Percentiles rank a stretch among this genome's conserved stretches.
Conservation (phyloP, 2,113 vertebrate genomes). For the Sander vitreus region DNA sequence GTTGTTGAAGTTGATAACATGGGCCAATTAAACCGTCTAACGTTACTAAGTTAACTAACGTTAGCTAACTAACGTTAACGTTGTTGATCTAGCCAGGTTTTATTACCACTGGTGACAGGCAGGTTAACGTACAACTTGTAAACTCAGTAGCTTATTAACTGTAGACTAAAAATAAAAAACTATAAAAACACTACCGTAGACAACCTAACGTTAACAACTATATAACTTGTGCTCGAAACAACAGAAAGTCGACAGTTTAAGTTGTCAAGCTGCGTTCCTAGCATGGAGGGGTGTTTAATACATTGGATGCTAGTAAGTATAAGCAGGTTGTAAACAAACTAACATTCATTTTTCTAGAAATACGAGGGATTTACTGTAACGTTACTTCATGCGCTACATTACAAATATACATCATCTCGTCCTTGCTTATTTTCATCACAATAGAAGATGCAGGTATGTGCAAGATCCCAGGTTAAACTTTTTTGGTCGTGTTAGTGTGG, state of each 20-base stretch:
- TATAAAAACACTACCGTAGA: background rate
- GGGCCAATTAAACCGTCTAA: conserved; percentile 2
- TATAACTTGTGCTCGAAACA: background rate
- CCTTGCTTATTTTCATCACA: background rate
- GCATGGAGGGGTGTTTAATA: background rate
- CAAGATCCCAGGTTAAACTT: background rate
- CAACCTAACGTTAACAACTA: no score
- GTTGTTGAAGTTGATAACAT: background rate
- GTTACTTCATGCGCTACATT: background rate
- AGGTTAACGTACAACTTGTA: background rate
- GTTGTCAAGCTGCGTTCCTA: background rate
- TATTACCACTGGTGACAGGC: no score
- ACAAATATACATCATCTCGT: background rate
- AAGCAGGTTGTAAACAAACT: no score
- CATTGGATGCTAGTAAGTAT: background rate
- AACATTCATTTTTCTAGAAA: no score
- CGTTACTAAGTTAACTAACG: background rate
- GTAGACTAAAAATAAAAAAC: no score
- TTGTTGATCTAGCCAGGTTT: background rate
- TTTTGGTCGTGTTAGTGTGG: background rate
- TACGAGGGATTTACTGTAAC: background rate
- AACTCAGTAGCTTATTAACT: background rate
- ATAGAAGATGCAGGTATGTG: no score
- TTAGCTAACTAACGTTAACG: no score
- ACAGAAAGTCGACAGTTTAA: background rate